A percentile compares a stretch with the other conserved stretches of the same genome.
Conservation (phyloP, 1,140 invertebrate genomes). For the Apolygus lucorum region DNA sequence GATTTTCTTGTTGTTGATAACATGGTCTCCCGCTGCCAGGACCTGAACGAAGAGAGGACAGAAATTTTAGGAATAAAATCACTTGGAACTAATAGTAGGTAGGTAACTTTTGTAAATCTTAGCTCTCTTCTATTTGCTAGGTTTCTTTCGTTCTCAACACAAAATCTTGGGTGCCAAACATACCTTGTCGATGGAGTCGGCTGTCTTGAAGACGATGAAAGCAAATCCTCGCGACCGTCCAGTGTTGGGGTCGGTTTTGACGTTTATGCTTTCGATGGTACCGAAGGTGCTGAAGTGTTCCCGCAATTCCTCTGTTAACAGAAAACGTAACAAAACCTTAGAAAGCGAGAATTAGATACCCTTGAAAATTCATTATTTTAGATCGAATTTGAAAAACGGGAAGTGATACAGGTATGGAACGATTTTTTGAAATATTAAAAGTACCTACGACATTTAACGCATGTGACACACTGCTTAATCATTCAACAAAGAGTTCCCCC, state of each 20-base stretch:
- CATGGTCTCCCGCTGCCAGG: constrained; percentile 71
- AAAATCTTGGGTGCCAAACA: constrained; percentile 27
- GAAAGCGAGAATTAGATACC: not conserved
- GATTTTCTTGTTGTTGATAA: constrained; percentile 87
- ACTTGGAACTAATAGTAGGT: not conserved
- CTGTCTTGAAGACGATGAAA: constrained; percentile 81
- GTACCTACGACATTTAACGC: too few relatives aligned
- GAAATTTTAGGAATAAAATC: not conserved
- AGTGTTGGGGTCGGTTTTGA: constrained; percentile 56
- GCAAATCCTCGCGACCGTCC: constrained; percentile 57
- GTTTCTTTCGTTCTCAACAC: constrained; percentile 8
- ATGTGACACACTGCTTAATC: too few relatives aligned
- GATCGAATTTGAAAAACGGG: not conserved
- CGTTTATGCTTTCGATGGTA: constrained; percentile 52
- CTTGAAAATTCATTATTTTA: not conserved
- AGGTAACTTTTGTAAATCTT: not conserved
- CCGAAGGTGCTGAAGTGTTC: constrained; percentile 60
- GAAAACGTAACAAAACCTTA: constrained; percentile 29
- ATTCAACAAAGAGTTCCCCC: too few relatives aligned
- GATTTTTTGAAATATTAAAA: too few relatives aligned
- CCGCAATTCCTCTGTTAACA: constrained; percentile 77
- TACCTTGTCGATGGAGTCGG: constrained; percentile 85
- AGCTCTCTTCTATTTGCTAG: not conserved
- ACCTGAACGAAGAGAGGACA: constrained; percentile 44
- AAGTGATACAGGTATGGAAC: too few relatives aligned